These are phyloP conservation scores for Burhinus oedicnemus DNA, from an alignment of 2,113 vertebrate genomes.

Conservation along the genomic window DNA sequence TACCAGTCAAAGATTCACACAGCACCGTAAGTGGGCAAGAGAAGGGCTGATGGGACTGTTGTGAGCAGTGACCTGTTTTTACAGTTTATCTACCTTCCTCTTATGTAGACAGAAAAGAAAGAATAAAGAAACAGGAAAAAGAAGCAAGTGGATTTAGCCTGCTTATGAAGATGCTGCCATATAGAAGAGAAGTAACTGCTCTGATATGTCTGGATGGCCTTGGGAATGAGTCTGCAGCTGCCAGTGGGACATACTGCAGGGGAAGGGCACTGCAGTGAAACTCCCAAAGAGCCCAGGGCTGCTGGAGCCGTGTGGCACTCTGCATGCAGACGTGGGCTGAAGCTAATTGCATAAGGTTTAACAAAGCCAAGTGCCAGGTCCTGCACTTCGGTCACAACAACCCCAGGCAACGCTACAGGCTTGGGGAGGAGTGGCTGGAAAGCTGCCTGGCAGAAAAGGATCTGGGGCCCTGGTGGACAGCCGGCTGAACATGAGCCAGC, in stretches of 20 bases:
- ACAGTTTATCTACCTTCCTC: not conserved
- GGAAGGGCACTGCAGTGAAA: no score
- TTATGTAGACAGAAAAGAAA: not conserved
- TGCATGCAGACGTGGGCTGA: accelerated
- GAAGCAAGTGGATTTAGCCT: not conserved
- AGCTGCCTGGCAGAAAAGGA: no score
- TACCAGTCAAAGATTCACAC: not conserved
- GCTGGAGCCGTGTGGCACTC: accelerated
- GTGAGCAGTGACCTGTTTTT: not conserved
- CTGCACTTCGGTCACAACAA: no score
- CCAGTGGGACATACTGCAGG: no score
- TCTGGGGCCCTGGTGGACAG: no score
- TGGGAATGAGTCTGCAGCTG: not conserved
- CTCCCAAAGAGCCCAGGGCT: not conserved
- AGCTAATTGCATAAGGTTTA: no score
- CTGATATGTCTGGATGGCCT: accelerated
- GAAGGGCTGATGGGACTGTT: not conserved
- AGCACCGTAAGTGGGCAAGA: not conserved
- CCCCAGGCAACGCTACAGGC: no score
- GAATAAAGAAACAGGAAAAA: not conserved
- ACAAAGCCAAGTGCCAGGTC: no score
- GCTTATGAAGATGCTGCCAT: accelerated
- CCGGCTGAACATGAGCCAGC: no score
- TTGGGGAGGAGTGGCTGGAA: no score
- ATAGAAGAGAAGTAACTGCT: not conserved